phyloP scores from a whole-genome alignment of 1,140 invertebrate genomes.

The Carcinoscorpius rotundicauda region DNA sequence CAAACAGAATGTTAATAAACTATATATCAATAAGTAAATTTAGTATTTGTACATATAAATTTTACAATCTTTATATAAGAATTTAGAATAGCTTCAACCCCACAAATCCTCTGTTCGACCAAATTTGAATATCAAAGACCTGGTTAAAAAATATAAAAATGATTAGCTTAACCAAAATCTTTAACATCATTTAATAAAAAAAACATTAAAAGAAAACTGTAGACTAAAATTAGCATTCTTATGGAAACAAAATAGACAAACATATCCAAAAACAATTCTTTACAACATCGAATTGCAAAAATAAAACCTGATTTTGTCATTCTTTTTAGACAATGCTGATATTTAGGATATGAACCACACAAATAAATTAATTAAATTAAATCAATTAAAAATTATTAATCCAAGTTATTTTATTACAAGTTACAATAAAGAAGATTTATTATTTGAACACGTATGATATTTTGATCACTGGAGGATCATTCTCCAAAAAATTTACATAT shows the following conservation, averaged over 20 bases:
- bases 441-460: background rate
- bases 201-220: background rate
- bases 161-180: slow-evolving; percentile 1
- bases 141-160: slow-evolving; percentile 22
- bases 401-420: background rate
- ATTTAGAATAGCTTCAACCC: slow-evolving; percentile 27
- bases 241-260: background rate
- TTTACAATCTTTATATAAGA: too few species aligned
- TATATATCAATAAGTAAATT: too few species aligned
- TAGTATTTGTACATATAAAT: too few species aligned
- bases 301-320: background rate
- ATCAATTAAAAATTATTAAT: background rate
- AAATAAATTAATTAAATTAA: slow-evolving; percentile 3
- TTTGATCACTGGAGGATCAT: background rate
- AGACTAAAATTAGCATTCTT: background rate
- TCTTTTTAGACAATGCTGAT: background rate
- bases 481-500: background rate
- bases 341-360: background rate
- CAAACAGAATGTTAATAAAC: too few species aligned
- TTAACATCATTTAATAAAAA: background rate
- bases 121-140: slow-evolving; percentile 85
- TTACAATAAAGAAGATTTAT: too few species aligned
- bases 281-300: background rate
- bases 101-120: slow-evolving; percentile 80
- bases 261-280: background rate